Evolutionary conservation across 2,797 vertebrate species (phyloP), one percentile per base, ranked within the genome.

Genomic region (Coccyzus lansbergi): DNA sequence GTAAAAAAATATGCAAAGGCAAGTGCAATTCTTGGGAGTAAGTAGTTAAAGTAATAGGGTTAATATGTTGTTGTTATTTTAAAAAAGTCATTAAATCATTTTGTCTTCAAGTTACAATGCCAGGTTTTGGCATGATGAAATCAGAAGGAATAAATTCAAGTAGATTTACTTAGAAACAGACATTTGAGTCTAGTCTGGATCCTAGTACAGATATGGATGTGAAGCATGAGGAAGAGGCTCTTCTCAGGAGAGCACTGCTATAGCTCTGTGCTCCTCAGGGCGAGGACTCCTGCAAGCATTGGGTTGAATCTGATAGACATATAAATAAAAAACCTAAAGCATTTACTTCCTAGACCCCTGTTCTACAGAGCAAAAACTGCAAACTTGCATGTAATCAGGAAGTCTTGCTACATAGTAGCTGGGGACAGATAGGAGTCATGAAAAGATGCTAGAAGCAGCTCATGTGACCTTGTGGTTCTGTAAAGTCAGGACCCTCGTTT

Each of bases 191-290:
- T 84, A 63, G 64, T 69, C n/a, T 74, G 38, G 18, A 64, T 42
- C 7, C 7, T 12, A 59, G 21, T 20, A 48, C 46, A 31, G 21
- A 28, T 0, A 1, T 17, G 40, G 29, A 33, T 33, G 36, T 0
- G 3, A 36, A 84, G 3, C 46, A 20, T 6, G 7, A 77, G 48
- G 33, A 15, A 56, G 48, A 82, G 59, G 7, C 13, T 42, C 59
- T n/a, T 53, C 36, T 28, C 34, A 52, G 36, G 28, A 53, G 8
- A 51, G 12, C 26, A 31, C 7, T 29, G n/a, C 17, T 44, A 52
- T 26, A 29, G n/a, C 20, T 20, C 16, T 18, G 16, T 19, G 38
- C 44, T 59, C 38, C 28, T 31, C 31, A 28, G 12, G 11, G 9
- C 51, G 55, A 55, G 19, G n/a, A 8, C 10, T 6, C 8, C 31